phyloP scores from a whole-genome alignment of 2,888 invertebrate genomes.

The Amphiduros pacificus region DNA sequence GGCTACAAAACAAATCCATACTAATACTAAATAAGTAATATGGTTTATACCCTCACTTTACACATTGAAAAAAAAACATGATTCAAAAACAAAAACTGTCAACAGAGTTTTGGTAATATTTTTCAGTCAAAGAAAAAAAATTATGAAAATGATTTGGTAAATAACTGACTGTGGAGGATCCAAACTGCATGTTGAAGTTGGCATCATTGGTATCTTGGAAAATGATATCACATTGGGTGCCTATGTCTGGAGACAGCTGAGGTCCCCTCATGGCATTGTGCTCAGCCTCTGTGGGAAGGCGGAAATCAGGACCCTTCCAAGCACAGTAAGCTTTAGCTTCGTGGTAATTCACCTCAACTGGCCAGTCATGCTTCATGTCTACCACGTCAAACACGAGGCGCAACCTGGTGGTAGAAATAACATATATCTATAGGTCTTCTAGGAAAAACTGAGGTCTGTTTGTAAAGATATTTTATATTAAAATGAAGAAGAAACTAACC shows the following conservation, averaged over 20 bases:
- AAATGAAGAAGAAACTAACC: neutral
- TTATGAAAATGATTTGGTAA: too few species aligned
- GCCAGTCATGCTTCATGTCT: slow-evolving; percentile 54
- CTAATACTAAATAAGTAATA: neutral
- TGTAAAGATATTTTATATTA: too few species aligned
- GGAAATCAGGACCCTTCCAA: slow-evolving; percentile 52
- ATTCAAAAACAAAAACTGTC: too few species aligned
- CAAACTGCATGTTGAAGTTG: slow-evolving; percentile 49
- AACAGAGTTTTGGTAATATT: too few species aligned
- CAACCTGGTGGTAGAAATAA: slow-evolving; percentile 44
- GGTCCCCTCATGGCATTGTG: slow-evolving; percentile 46
- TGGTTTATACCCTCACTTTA: too few species aligned
- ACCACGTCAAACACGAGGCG: slow-evolving; percentile 54
- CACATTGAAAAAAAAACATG: too few species aligned
- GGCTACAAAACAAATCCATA: slow-evolving; percentile 38
- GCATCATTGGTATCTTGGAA: slow-evolving; percentile 37
- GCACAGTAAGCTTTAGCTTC: slow-evolving; percentile 56
- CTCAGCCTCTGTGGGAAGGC: slow-evolving; percentile 54
- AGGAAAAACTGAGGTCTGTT: too few species aligned
- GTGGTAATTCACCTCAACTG: slow-evolving; percentile 56
- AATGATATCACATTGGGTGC: slow-evolving; percentile 40
- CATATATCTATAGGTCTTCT: too few species aligned
- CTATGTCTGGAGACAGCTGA: neutral
- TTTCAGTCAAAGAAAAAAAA: too few species aligned
- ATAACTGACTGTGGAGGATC: slow-evolving; percentile 51